phyloP scores from a whole-genome alignment of 37 sponge, comb jelly and placozoan genomes.

The Dysidea cf. avara region DNA sequence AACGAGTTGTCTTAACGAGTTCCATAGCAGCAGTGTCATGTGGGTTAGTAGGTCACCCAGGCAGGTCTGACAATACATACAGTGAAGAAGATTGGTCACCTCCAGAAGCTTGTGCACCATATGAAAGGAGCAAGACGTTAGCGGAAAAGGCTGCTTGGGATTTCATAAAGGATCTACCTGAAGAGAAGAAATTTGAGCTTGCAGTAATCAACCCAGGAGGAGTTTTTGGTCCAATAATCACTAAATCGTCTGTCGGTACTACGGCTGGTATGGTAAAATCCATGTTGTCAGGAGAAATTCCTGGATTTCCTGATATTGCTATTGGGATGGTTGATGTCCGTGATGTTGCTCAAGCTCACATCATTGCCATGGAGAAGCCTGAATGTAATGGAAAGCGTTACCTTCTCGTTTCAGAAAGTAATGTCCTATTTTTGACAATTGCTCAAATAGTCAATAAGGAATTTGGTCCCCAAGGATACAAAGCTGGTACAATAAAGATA shows the following conservation, averaged over 20 bases:
- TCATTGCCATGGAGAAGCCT: conserved; percentile 72
- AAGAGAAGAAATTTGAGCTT: conserved; percentile 78
- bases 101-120: conserved; percentile 33
- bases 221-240: conserved; percentile 80
- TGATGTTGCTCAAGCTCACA: conserved; percentile 87
- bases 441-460: conserved; percentile 59
- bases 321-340: conserved; percentile 76
- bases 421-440: conserved; percentile 46
- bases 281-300: conserved; percentile 54
- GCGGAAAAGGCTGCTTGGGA: conserved; percentile 93
- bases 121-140: conserved; percentile 76
- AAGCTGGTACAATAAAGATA: conserved; percentile 8
- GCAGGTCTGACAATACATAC: conserved; percentile 46
- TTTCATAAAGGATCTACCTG: conserved; percentile 46
- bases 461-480: conserved; percentile 83
- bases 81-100: conserved; percentile 82
- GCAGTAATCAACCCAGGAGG: conserved; percentile 69
- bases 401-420: conserved; percentile 10
- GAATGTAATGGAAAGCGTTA: conserved; percentile 74
- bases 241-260: conserved; percentile 13
- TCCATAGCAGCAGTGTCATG: conserved; percentile 79
- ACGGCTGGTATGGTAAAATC: conserved; percentile 11
- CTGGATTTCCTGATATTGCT: conserved; percentile 52
- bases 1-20: conserved; percentile 87
- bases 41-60: conserved; percentile 45